Percentiles rank a stretch among this genome's conserved stretches.
phyloP scores from a whole-genome alignment of 2,113 vertebrate genomes.

The Puma concolor region DNA sequence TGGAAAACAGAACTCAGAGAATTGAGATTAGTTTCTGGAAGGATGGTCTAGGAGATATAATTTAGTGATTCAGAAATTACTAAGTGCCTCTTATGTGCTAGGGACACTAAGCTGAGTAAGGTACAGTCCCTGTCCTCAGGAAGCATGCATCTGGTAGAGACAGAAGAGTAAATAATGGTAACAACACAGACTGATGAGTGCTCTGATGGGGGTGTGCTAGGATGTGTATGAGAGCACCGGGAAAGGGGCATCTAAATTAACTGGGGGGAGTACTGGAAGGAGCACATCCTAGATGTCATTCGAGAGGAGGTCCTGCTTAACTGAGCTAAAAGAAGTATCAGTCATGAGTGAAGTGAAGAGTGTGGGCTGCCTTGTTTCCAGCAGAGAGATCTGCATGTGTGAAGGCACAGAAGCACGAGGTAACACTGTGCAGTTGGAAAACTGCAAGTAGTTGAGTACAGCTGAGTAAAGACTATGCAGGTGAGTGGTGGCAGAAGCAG shows the following conservation, averaged over 20 bases:
- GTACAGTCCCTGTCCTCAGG: neutral
- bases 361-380: neutral
- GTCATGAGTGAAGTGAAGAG: neutral
- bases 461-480: neutral
- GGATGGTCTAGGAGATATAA: neutral
- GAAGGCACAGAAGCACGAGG: neutral
- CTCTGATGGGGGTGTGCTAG: neutral
- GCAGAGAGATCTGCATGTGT: neutral
- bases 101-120: neutral
- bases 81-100: neutral
- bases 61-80: neutral
- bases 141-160: neutral
- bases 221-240: neutral
- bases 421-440: neutral
- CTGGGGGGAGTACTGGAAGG: neutral
- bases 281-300: neutral
- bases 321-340: neutral
- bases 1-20: constrained; percentile 1
- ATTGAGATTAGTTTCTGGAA: neutral
- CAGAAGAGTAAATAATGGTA: neutral
- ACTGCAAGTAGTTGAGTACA: neutral
- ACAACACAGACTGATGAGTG: neutral
- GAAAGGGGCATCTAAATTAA: neutral
- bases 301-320: neutral
- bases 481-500: neutral